Percentiles rank a stretch among this genome's conserved stretches.
Conservation (phyloP, 2,888 invertebrate genomes). For the Phania funesta region DNA sequence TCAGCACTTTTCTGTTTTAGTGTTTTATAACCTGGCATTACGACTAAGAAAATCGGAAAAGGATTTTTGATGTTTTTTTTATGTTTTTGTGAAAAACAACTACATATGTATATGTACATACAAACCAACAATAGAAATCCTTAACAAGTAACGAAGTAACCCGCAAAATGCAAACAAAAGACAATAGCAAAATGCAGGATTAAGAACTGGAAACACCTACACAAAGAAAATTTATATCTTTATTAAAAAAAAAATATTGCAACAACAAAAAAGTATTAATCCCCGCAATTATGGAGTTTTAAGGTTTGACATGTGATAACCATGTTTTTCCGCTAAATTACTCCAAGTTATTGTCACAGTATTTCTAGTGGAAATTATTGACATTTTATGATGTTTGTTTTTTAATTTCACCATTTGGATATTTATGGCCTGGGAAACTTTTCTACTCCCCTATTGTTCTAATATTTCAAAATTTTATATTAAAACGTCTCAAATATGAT, state of each 20-base stretch:
- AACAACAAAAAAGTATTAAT: background rate
- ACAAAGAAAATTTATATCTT: background rate
- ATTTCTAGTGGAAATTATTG: background rate
- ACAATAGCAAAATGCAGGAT: too few relatives aligned
- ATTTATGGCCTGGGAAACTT: background rate
- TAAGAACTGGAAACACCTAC: too few relatives aligned
- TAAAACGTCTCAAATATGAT: constrained; percentile 43
- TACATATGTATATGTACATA: too few relatives aligned
- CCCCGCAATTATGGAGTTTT: background rate
- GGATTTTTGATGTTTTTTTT: too few relatives aligned
- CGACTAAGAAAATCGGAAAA: too few relatives aligned
- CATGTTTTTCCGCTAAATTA: background rate
- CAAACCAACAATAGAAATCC: too few relatives aligned
- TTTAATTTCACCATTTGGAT: background rate
- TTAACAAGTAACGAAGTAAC: too few relatives aligned
- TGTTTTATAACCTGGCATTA: too few relatives aligned
- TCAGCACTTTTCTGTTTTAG: too few relatives aligned
- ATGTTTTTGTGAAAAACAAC: too few relatives aligned
- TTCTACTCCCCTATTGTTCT: background rate
- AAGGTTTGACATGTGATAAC: background rate
- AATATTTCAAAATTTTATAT: constrained; percentile 53
- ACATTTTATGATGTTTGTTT: background rate
- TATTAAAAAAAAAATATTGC: background rate
- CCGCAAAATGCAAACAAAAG: too few relatives aligned
- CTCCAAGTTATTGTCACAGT: background rate